phyloP scores from a whole-genome alignment of 2,113 vertebrate species.

The Cyprinus carpio region DNA sequence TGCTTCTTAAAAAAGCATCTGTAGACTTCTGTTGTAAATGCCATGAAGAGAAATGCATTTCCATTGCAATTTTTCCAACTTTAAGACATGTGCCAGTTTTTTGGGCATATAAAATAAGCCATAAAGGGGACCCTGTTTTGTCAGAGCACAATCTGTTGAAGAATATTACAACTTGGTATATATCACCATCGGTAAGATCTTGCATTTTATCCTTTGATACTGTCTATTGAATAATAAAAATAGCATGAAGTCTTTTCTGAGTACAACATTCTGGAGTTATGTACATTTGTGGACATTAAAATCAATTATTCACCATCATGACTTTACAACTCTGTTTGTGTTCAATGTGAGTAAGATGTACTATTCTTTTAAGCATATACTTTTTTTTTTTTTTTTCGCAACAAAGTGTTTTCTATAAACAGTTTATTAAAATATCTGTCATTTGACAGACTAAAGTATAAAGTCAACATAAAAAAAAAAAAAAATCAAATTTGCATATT shows the following conservation, averaged over 20 bases:
- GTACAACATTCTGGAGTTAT: not conserved
- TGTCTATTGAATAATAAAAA: not conserved
- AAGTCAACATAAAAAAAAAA: not conserved
- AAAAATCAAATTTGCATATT: not conserved
- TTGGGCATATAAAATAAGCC: slow-evolving; percentile 28
- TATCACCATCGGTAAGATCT: slow-evolving; percentile 15
- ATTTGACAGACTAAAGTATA: not conserved
- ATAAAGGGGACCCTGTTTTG: not conserved
- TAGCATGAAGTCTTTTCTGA: not conserved
- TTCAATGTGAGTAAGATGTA: no score
- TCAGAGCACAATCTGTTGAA: slow-evolving; percentile 1
- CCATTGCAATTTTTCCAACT: not conserved
- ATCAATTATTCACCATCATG: not conserved
- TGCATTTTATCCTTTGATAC: not conserved
- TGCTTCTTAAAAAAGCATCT: not conserved
- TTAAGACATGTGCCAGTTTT: slow-evolving; percentile 20
- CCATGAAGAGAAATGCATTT: slow-evolving; percentile 29
- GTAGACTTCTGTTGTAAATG: slow-evolving; percentile 16
- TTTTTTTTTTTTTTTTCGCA: not conserved
- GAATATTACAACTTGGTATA: slow-evolving; percentile 25
- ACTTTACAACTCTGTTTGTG: not conserved
- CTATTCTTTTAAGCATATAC: no score
- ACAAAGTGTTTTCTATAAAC: not conserved
- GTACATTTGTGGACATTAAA: not conserved
- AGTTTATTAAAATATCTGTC: not conserved